Conservation (phyloP, 2,797 vertebrate species). For the Platyrinchus mystaceus region DNA sequence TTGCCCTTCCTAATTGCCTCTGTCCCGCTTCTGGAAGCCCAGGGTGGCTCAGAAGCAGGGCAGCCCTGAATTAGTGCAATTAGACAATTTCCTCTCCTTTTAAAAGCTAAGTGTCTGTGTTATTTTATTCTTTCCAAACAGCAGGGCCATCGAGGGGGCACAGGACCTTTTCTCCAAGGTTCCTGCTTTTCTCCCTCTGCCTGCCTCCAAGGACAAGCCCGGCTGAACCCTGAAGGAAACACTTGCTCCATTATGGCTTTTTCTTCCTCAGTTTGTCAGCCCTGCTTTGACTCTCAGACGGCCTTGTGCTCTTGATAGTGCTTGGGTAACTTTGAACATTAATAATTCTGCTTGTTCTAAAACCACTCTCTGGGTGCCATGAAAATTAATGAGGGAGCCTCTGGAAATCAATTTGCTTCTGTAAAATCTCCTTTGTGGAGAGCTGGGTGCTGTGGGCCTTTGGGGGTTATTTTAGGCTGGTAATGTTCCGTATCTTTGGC, state of each 20-base stretch:
- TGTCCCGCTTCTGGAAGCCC: not conserved
- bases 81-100: not conserved
- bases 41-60: not conserved
- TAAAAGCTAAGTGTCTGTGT: not conserved
- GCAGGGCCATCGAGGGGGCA: not conserved
- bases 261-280: not conserved
- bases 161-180: not conserved
- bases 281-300: not conserved
- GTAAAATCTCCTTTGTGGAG: conserved; percentile 27
- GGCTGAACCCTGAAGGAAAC: not conserved
- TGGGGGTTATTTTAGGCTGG: not conserved
- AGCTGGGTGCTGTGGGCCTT: not conserved
- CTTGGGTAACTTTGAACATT: conserved; percentile 54
- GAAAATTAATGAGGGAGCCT: conserved; percentile 68
- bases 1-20: not conserved
- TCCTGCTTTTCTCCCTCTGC: not conserved
- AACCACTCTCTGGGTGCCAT: conserved; percentile 37
- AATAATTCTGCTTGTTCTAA: conserved; percentile 69
- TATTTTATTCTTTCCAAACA: not conserved
- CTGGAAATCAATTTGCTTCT: conserved; percentile 64
- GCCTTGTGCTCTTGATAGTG: not conserved
- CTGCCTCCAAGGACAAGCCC: not conserved
- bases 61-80: not conserved
- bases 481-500: not conserved
- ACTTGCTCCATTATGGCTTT: not conserved